Evolutionary conservation across 1,140 invertebrate genomes (phyloP).

Genomic region (Lasioglossum albipes): DNA sequence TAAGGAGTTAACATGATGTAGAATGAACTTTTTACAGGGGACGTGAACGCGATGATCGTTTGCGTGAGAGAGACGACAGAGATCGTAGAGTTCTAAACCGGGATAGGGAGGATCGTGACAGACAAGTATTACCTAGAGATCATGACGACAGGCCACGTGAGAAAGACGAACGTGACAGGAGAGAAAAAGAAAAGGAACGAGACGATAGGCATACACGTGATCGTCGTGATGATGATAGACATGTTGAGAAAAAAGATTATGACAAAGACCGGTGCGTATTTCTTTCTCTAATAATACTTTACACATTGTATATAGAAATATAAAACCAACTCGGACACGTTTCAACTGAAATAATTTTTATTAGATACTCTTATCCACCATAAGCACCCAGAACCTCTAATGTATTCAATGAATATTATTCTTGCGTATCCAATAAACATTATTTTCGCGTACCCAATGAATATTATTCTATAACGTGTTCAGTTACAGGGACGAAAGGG

Average conservation of each 20-base stretch:
- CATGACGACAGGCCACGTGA: conserved; percentile 71
- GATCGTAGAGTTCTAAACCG: conserved; percentile 61
- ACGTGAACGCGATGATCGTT: conserved; percentile 69
- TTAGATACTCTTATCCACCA: too few species aligned
- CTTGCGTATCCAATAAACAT: too few species aligned
- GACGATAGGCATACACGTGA: conserved; percentile 73
- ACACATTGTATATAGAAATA: too few species aligned
- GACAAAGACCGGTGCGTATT: conserved; percentile 74
- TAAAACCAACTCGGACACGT: too few species aligned
- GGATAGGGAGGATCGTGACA: conserved; percentile 65
- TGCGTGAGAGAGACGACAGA: conserved; percentile 74
- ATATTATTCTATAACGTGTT: not conserved
- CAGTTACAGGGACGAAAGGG: conserved; percentile 75
- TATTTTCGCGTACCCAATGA: too few species aligned
- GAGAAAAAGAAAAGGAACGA: conserved; percentile 74
- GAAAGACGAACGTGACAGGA: conserved; percentile 75
- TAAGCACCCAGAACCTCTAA: too few species aligned
- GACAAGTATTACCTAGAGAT: conserved; percentile 60
- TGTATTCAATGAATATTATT: too few species aligned
- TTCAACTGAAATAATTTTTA: too few species aligned
- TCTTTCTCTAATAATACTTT: too few species aligned
- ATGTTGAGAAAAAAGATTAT: conserved; percentile 71
- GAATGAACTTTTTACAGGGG: conserved; percentile 56
- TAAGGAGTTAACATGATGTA: conserved; percentile 4
- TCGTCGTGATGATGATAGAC: conserved; percentile 71